These are phyloP conservation scores for Helicoverpa armigera DNA, from an alignment of 1,140 invertebrate species.

Conservation along the genomic window DNA sequence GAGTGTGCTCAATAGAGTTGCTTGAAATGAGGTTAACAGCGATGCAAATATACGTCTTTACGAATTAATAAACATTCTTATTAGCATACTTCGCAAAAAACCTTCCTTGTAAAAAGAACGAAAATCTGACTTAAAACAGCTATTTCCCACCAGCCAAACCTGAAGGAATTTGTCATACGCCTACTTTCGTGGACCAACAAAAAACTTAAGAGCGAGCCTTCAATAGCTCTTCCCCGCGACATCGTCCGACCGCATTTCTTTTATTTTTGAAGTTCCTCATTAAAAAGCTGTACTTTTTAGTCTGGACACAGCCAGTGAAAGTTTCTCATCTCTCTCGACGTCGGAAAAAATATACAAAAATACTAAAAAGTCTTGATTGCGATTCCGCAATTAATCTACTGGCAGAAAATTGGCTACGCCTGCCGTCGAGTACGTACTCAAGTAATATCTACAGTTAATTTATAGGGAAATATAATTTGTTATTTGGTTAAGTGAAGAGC, in stretches of 20 bases:
- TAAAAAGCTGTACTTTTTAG: conserved; percentile 43
- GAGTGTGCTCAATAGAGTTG: no score
- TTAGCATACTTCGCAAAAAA: background rate
- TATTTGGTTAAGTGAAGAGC: background rate
- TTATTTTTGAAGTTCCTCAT: conserved; percentile 44
- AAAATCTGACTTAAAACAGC: background rate
- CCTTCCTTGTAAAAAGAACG: background rate
- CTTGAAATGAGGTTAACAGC: no score
- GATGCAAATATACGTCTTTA: no score
- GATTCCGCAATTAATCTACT: conserved; percentile 27
- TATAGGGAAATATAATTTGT: background rate
- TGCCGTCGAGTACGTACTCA: background rate
- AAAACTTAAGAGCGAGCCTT: conserved; percentile 15
- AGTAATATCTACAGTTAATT: background rate
- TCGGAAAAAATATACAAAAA: conserved; percentile 37
- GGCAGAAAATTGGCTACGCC: conserved; percentile 20
- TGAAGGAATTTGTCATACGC: conserved; percentile 12
- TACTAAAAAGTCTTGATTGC: conserved; percentile 35
- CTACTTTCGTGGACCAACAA: conserved; percentile 20
- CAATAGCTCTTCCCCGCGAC: conserved; percentile 31
- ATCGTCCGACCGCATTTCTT: conserved; percentile 35
- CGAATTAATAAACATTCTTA: no score
- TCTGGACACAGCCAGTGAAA: conserved; percentile 38
- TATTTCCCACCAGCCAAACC: background rate
- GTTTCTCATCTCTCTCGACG: conserved; percentile 30